Conservation (phyloP, 2,797 vertebrate species). For the Hippopotamyrus pictus region DNA sequence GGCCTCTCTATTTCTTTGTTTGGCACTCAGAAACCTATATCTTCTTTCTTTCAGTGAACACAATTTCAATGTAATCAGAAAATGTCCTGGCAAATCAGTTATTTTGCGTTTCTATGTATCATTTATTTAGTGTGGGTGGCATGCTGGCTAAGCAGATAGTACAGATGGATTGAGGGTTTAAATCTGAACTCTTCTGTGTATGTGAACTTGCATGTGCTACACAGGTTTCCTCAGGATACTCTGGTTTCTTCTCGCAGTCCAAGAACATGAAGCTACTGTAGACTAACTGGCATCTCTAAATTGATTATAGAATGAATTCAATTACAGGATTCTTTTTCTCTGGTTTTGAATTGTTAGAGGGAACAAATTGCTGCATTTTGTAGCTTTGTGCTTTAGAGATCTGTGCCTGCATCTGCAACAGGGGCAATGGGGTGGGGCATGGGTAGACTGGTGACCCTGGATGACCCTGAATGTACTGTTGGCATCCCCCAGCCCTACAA, state of each 20-base stretch:
- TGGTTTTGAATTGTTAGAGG: neutral
- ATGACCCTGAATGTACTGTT: neutral
- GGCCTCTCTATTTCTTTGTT: neutral
- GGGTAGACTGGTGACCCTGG: neutral
- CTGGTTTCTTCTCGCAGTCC: neutral
- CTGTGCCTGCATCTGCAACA: neutral
- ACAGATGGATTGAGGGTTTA: neutral
- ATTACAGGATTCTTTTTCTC: neutral
- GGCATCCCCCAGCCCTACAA: no score
- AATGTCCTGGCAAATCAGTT: neutral
- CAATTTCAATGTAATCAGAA: neutral
- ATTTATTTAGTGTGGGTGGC: neutral
- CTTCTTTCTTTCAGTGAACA: neutral
- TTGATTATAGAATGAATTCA: neutral
- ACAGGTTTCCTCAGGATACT: neutral
- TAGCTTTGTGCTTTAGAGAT: neutral
- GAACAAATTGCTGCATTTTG: neutral
- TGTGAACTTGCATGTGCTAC: neutral
- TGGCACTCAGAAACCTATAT: neutral
- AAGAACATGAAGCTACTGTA: neutral
- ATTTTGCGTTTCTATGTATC: neutral
- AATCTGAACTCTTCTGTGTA: neutral
- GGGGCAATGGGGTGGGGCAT: neutral
- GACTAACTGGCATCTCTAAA: neutral
- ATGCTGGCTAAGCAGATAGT: neutral